Percentiles rank a stretch among this genome's conserved stretches.
Conservation (phyloP, 2,888 invertebrate genomes). For the Melangyna quadrimaculata region DNA sequence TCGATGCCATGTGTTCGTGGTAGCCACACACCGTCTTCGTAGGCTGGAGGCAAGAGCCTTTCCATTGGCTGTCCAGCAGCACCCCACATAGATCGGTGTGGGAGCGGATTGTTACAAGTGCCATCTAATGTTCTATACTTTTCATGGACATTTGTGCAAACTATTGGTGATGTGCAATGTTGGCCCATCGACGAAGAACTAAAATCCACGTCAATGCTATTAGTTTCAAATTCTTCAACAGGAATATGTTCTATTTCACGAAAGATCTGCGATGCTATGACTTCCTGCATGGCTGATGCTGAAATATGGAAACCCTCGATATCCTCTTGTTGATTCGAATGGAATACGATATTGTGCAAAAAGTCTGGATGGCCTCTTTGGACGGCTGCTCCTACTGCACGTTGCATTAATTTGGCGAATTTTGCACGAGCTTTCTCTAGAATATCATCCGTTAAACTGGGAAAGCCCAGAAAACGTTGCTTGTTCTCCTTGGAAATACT, state of each 20-base stretch:
- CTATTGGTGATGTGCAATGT: constrained; percentile 79
- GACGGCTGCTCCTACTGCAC: constrained; percentile 77
- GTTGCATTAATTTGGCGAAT: constrained; percentile 80
- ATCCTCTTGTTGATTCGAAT: constrained; percentile 78
- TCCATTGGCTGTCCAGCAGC: constrained; percentile 85
- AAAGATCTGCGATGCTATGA: constrained; percentile 82
- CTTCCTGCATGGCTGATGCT: constrained; percentile 82
- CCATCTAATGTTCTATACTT: constrained; percentile 89
- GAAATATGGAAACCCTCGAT: constrained; percentile 80
- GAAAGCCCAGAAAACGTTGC: constrained; percentile 21
- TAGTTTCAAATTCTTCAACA: constrained; percentile 78
- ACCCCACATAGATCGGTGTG: constrained; percentile 84
- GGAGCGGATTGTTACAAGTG: constrained; percentile 89
- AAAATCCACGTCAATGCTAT: constrained; percentile 79
- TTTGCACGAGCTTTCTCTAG: constrained; percentile 78
- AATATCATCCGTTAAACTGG: constrained; percentile 60
- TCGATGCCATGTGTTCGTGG: constrained; percentile 78
- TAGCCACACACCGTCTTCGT: constrained; percentile 84
- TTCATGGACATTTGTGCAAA: constrained; percentile 80
- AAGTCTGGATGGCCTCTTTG: constrained; percentile 79
- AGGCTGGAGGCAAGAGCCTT: constrained; percentile 86
- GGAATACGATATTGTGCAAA: constrained; percentile 78
- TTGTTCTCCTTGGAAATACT: constrained; percentile 76
- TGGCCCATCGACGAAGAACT: constrained; percentile 76
- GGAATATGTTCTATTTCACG: constrained; percentile 80